Conservation (phyloP, 2,113 vertebrate genomes). For the Hystrix brachyura region DNA sequence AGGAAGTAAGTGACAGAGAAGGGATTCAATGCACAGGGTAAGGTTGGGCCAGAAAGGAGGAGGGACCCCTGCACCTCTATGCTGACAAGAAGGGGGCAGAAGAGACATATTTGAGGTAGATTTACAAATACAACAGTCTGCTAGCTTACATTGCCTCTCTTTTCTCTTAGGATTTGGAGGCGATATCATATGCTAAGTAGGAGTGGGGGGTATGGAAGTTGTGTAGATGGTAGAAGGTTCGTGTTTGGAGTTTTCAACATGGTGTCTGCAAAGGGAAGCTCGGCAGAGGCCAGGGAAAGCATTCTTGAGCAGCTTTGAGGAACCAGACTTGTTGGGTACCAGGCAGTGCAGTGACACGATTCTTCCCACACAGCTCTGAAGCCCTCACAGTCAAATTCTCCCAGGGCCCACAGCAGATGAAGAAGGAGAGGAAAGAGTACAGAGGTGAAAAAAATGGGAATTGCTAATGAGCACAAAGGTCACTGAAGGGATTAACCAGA, state of each 20-base stretch:
- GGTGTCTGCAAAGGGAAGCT: not conserved
- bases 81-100: not conserved
- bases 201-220: not conserved
- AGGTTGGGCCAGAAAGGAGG: not conserved
- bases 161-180: conserved; percentile 35
- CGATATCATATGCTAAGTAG: not conserved
- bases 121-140: not conserved
- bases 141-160: not conserved
- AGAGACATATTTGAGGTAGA: not conserved
- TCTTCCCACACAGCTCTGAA: not conserved
- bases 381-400: not conserved
- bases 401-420: too few species aligned
- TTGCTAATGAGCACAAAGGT: not conserved
- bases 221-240: not conserved
- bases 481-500: not conserved
- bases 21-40: not conserved
- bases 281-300: not conserved
- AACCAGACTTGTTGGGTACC: not conserved
- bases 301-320: not conserved
- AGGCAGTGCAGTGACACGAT: not conserved
- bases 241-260: not conserved
- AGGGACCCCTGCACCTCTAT: not conserved
- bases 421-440: not conserved
- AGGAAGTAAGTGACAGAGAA: not conserved
- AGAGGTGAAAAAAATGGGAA: not conserved